A percentile compares a stretch with the other conserved stretches of the same genome.
phyloP scores from a whole-genome alignment of 2,797 vertebrate genomes.

The Toxotes lorentzi region DNA sequence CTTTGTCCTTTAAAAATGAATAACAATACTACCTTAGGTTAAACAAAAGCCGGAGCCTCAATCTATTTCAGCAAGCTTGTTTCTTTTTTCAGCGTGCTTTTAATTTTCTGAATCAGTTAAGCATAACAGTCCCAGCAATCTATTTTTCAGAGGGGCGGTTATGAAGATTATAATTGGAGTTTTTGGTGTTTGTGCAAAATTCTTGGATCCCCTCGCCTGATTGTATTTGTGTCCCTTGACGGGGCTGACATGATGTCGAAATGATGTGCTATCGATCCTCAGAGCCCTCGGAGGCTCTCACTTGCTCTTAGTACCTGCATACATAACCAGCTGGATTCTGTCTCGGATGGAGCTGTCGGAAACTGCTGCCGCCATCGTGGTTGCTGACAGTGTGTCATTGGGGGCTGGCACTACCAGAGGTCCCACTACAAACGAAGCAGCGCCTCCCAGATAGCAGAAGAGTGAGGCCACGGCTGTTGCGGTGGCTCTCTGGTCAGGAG shows the following conservation, averaged over 20 bases:
- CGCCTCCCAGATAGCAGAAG: slow-evolving; percentile 91
- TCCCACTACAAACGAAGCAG: slow-evolving; percentile 91
- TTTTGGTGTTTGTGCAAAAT: slow-evolving; percentile 49
- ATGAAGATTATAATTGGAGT: slow-evolving; percentile 64
- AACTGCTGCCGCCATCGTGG: slow-evolving; percentile 21
- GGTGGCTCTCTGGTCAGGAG: slow-evolving; percentile 95
- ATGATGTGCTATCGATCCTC: slow-evolving; percentile 67
- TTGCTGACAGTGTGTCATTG: slow-evolving; percentile 83
- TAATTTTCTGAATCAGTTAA: slow-evolving; percentile 88
- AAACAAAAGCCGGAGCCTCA: slow-evolving; percentile 68
- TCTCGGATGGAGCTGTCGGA: slow-evolving; percentile 86
- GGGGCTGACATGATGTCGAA: slow-evolving; percentile 57
- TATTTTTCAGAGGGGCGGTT: slow-evolving; percentile 67
- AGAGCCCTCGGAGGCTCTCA: not conserved
- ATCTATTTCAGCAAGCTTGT: slow-evolving; percentile 62
- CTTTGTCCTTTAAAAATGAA: slow-evolving; percentile 53
- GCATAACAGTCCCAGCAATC: slow-evolving; percentile 76
- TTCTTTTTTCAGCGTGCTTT: slow-evolving; percentile 74
- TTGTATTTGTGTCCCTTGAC: slow-evolving; percentile 67
- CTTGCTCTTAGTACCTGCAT: slow-evolving; percentile 87
- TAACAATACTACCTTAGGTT: slow-evolving; percentile 57
- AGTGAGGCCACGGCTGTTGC: slow-evolving; percentile 95
- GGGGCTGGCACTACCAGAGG: slow-evolving; percentile 94
- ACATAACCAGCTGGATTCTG: slow-evolving; percentile 92
- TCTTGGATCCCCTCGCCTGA: slow-evolving; percentile 54